Evolutionary conservation across 2,888 invertebrate genomes (phyloP), one percentile per base, ranked within the genome.

Genomic region (Orthosia gracilis): DNA sequence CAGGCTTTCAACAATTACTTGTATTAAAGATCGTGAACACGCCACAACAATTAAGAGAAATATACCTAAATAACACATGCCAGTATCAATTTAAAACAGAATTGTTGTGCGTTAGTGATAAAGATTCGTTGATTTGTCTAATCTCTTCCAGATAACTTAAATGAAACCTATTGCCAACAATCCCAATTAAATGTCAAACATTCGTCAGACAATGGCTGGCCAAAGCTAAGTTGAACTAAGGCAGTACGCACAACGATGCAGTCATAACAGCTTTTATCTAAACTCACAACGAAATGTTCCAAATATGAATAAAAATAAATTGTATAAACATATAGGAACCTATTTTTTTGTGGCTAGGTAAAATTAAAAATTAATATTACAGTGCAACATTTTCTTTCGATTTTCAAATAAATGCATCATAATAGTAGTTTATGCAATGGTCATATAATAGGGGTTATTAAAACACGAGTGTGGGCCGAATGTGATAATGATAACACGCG

Each of bases 101-200:
- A 52, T 40, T 26, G 15, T 23, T 21, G 13, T 50, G 69, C 21
- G 26, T 23, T 40, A 31, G 18, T 54, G 11, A 64, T 13, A n/a
- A 21, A 58, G n/a, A 58, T 31, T 68, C 31, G 31, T 52, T 59
- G 45, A 47, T 57, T 11, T 45, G 45, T 59, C 13, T 31, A 52
- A 52, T 59, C 66, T 45, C 17, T 17, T 77, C 12, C 4, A 57
- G 5, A 66, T 52, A 64, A 21, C 45, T 57, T 13, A 18, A 18
- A 58, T 57, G 21, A 9, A 45, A 61, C 9, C 9, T 54, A 23
- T 57, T 70, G 26, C 45, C 50, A 76, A 11, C 57, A 67, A 50
- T 18, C 3, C 21, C 17, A 17, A 18, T 21, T 64, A 78, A 76
- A 79, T 73, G 80, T 73, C 74, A 40, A 5, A 49, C 17, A 50